Evolutionary conservation across 2,113 vertebrate genomes (phyloP).

Genomic region (Platysternon megacephalum): DNA sequence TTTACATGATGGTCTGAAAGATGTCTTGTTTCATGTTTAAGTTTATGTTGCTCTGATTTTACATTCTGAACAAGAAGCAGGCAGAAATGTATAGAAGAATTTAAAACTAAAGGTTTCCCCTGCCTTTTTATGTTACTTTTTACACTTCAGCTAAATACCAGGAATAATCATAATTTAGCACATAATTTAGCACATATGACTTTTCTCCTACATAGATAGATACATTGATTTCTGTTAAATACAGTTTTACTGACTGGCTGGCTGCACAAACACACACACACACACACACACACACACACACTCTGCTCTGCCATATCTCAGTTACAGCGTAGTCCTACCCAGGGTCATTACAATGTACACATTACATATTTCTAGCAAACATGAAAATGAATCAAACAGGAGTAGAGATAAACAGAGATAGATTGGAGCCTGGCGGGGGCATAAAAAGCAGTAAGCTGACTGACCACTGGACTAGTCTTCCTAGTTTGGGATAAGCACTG

Average conservation of each 20-base stretch:
- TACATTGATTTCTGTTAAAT: constrained; percentile 25
- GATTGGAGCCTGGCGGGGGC: constrained; percentile 69
- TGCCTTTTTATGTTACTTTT: neutral
- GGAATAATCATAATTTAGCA: neutral
- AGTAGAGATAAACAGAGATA: constrained; percentile 78
- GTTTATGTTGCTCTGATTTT: constrained; percentile 45
- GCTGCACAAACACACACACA: neutral
- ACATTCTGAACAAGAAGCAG: constrained; percentile 18
- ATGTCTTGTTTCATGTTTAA: constrained; percentile 2
- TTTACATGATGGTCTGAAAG: neutral
- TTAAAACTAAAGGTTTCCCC: constrained; percentile 36
- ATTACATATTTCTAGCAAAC: constrained; percentile 74
- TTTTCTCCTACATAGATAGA: neutral
- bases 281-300: neutral
- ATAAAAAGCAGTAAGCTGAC: constrained; percentile 49
- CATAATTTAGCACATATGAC: too few relatives aligned
- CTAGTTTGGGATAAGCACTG: constrained; percentile 13
- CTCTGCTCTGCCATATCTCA: constrained; percentile 67
- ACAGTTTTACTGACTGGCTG: constrained; percentile 20
- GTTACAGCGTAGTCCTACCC: constrained; percentile 74
- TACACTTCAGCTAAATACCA: neutral
- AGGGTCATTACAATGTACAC: constrained; percentile 79
- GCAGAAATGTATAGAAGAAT: neutral
- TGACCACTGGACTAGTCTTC: constrained; percentile 32
- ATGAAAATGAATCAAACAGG: constrained; percentile 67